Evolutionary conservation across 2,113 vertebrate genomes (phyloP).

Genomic region (Myanophis thanlyinensis): DNA sequence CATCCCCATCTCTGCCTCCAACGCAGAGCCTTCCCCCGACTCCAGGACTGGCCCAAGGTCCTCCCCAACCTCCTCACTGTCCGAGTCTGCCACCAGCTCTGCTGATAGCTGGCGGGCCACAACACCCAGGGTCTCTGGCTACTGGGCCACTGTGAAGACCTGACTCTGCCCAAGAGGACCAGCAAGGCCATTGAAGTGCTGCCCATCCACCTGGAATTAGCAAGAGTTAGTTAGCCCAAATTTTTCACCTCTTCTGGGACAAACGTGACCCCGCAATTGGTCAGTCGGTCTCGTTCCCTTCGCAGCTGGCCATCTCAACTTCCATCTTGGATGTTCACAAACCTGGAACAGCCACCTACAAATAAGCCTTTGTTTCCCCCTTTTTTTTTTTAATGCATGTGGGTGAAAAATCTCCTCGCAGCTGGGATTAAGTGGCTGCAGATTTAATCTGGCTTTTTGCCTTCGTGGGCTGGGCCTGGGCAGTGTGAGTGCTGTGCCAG

Average conservation of each 20-base stretch:
- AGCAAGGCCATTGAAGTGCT: background rate
- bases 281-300: background rate
- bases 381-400: too few species aligned
- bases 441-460: background rate
- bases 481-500: background rate
- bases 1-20: too few species aligned
- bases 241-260: background rate
- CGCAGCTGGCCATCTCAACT: background rate
- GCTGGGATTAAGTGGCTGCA: background rate
- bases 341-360: background rate
- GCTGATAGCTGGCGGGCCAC: too few species aligned
- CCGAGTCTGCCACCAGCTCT: too few species aligned
- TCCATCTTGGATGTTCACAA: background rate
- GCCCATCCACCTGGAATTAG: background rate
- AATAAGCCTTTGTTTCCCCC: background rate
- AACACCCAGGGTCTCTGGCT: background rate
- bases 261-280: background rate
- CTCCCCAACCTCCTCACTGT: too few species aligned
- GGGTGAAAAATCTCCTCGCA: background rate
- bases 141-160: background rate
- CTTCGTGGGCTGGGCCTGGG: background rate
- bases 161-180: background rate
- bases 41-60: too few species aligned
- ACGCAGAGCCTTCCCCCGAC: too few species aligned
- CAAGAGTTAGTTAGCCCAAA: background rate